These are phyloP conservation scores for Pyrocoelia pectoralis DNA, from an alignment of 2,888 invertebrate genomes.

Conservation along the genomic window DNA sequence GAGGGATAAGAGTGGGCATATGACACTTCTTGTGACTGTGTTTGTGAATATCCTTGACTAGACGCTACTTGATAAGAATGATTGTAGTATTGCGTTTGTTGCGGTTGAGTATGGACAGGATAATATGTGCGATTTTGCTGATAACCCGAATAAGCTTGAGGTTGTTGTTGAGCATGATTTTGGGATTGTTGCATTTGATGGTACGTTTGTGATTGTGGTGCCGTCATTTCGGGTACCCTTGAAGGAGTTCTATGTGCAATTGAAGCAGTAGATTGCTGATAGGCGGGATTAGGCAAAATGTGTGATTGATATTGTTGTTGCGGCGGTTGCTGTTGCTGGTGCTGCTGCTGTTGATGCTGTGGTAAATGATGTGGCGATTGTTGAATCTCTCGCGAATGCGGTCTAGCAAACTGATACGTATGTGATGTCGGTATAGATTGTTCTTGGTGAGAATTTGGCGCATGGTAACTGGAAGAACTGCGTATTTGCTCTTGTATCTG, in stretches of 20 bases:
- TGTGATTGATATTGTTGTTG: slow-evolving; percentile 43
- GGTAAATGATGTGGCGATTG: slow-evolving; percentile 30
- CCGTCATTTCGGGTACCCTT: slow-evolving; percentile 33
- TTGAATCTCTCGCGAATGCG: slow-evolving; percentile 52
- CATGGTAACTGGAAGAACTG: slow-evolving; percentile 33
- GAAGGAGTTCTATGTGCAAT: slow-evolving; percentile 27
- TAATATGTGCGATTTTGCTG: slow-evolving; percentile 46
- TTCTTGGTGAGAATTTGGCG: slow-evolving; percentile 21
- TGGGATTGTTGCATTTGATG: slow-evolving; percentile 45
- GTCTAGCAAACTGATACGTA: slow-evolving; percentile 60
- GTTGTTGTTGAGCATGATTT: slow-evolving; percentile 27
- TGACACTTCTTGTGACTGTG: slow-evolving; percentile 32
- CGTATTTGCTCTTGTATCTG: slow-evolving; percentile 32
- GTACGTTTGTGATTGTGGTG: slow-evolving; percentile 46
- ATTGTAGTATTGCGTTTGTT: slow-evolving; percentile 39
- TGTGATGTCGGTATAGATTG: slow-evolving; percentile 43
- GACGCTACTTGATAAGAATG: slow-evolving; percentile 32
- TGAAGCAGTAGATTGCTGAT: slow-evolving; percentile 21
- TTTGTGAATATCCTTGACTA: slow-evolving; percentile 32
- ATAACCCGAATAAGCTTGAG: slow-evolving; percentile 37
- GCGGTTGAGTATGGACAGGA: slow-evolving; percentile 42
- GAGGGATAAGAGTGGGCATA: slow-evolving; percentile 24
- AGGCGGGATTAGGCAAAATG: slow-evolving; percentile 9
- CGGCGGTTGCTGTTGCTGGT: slow-evolving; percentile 36
- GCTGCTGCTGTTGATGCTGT: slow-evolving; percentile 37